Evolutionary conservation across 2,888 invertebrate species (phyloP).

Genomic region (Drosophila meridionalis): DNA sequence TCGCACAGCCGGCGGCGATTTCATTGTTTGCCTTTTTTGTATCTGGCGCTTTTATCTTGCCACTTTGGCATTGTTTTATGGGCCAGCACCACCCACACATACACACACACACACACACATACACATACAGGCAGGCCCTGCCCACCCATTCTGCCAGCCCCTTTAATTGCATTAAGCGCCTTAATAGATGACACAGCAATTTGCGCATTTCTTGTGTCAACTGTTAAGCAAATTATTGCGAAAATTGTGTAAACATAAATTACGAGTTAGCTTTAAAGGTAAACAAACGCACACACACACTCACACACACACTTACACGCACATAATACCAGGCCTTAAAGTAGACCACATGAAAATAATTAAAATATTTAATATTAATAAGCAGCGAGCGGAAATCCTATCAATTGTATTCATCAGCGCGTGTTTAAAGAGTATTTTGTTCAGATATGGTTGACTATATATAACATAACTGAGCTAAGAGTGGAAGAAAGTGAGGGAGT

Average conservation of each 20-base stretch:
- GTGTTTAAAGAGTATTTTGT: neutral
- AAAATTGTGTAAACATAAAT: slow-evolving; percentile 16
- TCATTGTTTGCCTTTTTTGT: slow-evolving; percentile 67
- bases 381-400: slow-evolving; percentile 37
- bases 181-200: slow-evolving; percentile 73
- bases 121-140: neutral
- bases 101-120: neutral
- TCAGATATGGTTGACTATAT: neutral
- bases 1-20: slow-evolving; percentile 56
- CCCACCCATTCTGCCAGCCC: neutral
- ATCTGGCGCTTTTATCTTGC: slow-evolving; percentile 70
- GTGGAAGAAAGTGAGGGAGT: too few species aligned
- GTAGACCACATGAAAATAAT: slow-evolving; percentile 28
- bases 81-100: slow-evolving; percentile 16
- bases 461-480: neutral
- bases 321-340: neutral
- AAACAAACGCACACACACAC: neutral
- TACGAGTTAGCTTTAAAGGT: slow-evolving; percentile 18
- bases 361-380: slow-evolving; percentile 51
- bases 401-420: slow-evolving; percentile 6
- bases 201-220: slow-evolving; percentile 67
- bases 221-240: slow-evolving; percentile 38
- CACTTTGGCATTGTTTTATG: slow-evolving; percentile 76
- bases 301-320: neutral
- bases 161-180: slow-evolving; percentile 71